Percentiles rank a stretch among this genome's conserved stretches.
Conservation (phyloP, 2,797 vertebrate genomes). For the Oryzias sinensis region DNA sequence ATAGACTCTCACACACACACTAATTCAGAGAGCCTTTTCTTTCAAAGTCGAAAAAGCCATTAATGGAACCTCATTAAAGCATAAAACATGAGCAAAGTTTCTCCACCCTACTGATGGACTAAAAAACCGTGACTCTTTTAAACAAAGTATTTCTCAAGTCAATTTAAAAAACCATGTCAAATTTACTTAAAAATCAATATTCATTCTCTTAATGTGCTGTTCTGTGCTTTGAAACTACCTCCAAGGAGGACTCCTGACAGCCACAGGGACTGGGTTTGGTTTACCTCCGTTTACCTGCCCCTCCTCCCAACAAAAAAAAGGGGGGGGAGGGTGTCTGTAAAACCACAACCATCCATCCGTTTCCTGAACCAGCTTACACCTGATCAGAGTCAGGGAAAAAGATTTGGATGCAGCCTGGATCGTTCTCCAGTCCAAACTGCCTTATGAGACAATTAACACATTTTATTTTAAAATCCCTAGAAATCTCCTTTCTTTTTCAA, state of each 20-base stretch:
- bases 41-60: slow-evolving; percentile 65
- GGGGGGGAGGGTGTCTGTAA: too few species aligned
- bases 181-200: slow-evolving; percentile 79
- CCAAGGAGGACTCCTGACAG: slow-evolving; percentile 51
- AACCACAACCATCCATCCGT: too few species aligned
- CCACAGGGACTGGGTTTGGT: slow-evolving; percentile 11
- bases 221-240: slow-evolving; percentile 50
- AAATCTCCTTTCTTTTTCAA: too few species aligned
- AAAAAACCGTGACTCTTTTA: slow-evolving; percentile 60
- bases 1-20: neutral
- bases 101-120: slow-evolving; percentile 60
- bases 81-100: slow-evolving; percentile 67
- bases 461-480: too few species aligned
- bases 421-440: too few species aligned
- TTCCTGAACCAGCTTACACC: too few species aligned
- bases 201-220: slow-evolving; percentile 65
- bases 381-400: too few species aligned
- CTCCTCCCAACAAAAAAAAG: too few species aligned
- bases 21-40: slow-evolving; percentile 48
- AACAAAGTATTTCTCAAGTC: slow-evolving; percentile 65
- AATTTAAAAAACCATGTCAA: slow-evolving; percentile 71
- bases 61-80: slow-evolving; percentile 69
- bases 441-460: too few species aligned
- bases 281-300: too few species aligned
- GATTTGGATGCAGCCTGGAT: too few species aligned